Base-by-base conservation (phyloP, 2,113 vertebrate genomes). In the Morone chrysops region DNA sequence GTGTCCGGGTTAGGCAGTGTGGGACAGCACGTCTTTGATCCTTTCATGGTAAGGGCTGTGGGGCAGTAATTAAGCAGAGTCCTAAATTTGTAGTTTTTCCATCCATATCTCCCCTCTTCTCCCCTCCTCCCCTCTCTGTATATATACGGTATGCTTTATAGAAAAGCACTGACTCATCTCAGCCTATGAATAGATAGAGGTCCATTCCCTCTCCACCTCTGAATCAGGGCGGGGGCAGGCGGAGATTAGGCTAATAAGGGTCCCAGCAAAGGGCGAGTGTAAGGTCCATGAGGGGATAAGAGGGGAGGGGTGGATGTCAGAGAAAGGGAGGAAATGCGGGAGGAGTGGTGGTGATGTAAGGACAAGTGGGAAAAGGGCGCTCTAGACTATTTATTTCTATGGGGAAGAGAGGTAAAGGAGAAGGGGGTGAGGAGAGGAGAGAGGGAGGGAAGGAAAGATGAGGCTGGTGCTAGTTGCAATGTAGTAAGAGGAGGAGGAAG, bases 241-340 rank as follows among this genome's bases (percentile, higher is more conserved):
- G 43, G 68, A 76, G 85, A 88, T 91, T 86, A 91, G 84, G 66
- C 75, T 88, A 90, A 87, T 85, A 70, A 90, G 78, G 65, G 84
- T 84, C 77, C 41, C 75, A 12, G 81, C 75, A 69, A 67, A 81
- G 57, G 78, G 72, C 54, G 68, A 78, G 48, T 57, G 81, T 51
- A 20, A 61, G 54, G 84, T 71, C 56, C 83, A 69, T 4, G 0
- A 77, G 59, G 70, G 82, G 70, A 87, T 62, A 75, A 61, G 18
- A 71, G 57, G 48, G 70, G 68, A 12, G 56, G 51, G 74, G 60
- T 57, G 74, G 53, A 56, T 81, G 70, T 63, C 25, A 31, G 43
- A 48, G 60, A 63, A 18, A 54, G 31, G 14, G 63, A 66, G 36
- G 50, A 53, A 22, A 63, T 50, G 66, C 48, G 17, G 59, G 51